Conservation (phyloP, 2,797 vertebrate species). For the Tokudaia muenninki region DNA sequence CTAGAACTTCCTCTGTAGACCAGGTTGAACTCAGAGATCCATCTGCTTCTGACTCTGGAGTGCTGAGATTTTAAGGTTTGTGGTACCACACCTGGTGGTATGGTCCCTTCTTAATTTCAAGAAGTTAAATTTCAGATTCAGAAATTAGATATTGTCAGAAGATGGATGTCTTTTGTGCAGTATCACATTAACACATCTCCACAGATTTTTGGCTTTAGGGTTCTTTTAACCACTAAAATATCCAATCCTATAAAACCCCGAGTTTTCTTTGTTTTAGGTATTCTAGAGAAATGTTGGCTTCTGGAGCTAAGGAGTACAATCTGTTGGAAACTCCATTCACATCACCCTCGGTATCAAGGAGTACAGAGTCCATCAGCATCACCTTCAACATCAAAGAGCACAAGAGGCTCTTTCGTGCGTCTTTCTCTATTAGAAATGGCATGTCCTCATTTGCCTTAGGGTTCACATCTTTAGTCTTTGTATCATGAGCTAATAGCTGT, state of each 20-base stretch:
- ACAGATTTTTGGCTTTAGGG: constrained; percentile 29
- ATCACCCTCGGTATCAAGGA: background rate
- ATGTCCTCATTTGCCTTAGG: background rate
- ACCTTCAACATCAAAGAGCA: background rate
- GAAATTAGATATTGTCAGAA: constrained; percentile 10
- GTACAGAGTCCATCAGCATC: background rate
- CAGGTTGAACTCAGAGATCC: background rate
- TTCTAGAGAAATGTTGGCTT: constrained; percentile 3
- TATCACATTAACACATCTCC: background rate
- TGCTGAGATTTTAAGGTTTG: background rate
- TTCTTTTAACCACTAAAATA: constrained; percentile 25
- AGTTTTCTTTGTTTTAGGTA: background rate
- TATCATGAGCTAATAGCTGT: background rate
- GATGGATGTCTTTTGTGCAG: background rate
- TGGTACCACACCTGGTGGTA: accelerated
- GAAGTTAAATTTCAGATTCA: constrained; percentile 43
- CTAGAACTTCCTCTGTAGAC: background rate
- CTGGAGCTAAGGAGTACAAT: background rate
- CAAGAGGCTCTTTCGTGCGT: background rate
- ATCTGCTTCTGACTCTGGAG: background rate
- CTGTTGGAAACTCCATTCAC: background rate
- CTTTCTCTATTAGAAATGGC: background rate
- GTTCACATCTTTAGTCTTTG: background rate
- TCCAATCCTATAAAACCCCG: background rate
- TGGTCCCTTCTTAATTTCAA: background rate